Evolutionary conservation across 2,888 invertebrate genomes (phyloP), one percentile per base, ranked within the genome.

Genomic region (Ectemnius cavifrons): DNA sequence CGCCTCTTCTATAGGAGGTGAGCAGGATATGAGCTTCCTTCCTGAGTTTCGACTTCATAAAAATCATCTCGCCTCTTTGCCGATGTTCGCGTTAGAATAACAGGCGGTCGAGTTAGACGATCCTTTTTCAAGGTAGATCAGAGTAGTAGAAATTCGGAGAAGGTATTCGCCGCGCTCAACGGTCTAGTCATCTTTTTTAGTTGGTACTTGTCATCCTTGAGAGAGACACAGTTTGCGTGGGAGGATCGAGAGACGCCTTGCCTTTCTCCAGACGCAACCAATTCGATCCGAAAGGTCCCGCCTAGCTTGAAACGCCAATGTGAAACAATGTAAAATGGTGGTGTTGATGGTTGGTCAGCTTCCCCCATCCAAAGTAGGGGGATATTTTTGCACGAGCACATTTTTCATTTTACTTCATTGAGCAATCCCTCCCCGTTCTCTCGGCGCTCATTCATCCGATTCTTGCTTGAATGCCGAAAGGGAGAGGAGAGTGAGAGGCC

Each of bases 391-490:
- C 52, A 13, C 2, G 47, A 49, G 60, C 20, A 62, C 52, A 13
- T 16, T 75, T 77, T 75, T 63, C 75, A 71, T 75, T 71, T 75
- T 61, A 63, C 62, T 52, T 58, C 73, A 20, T 49, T 61, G 13
- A 46, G 23, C 65, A 37, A 57, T 20, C 4, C 47, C 28, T 60
- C n/a, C 20, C 27, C 8, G 61, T 13, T 28, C 23, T 8, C 61
- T 49, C 57, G 60, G 6, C 46, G 37, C 4, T 18, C 46, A 18
- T 20, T 62, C 46, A n/a, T 56, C 27, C 13, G 1, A 23, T 75
- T 71, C 71, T 37, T 63, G 65, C 52, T 28, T 52, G 58, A 59
- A 28, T 63, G 67, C 56, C 37, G 66, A 66, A 45, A 60, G 60
- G 64, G 68, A 65, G 23, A 23, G 23, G 3, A 23, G 23, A 23